Conservation (phyloP, 2,113 vertebrate species). For the Myrmophylax atrothorax region DNA sequence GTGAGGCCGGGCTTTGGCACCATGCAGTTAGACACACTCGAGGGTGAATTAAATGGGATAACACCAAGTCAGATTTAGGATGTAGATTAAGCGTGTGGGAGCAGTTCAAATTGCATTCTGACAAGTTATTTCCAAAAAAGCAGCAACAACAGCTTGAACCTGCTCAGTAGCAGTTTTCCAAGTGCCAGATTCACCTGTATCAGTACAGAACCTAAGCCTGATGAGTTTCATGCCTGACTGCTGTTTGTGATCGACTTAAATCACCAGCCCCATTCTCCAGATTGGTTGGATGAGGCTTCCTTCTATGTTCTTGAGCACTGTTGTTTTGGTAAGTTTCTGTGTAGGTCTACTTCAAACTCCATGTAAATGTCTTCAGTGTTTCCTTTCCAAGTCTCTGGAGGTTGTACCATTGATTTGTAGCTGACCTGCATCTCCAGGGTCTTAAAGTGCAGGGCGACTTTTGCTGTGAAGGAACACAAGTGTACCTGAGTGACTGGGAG, state of each 20-base stretch:
- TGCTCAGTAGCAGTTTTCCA: not conserved
- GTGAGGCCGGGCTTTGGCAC: not conserved
- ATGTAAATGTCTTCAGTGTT: not conserved
- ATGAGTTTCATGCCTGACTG: not conserved
- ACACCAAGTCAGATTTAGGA: not conserved
- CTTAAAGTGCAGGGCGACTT: not conserved
- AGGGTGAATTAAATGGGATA: not conserved
- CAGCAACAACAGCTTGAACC: not conserved
- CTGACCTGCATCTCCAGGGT: not conserved
- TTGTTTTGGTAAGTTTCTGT: not conserved
- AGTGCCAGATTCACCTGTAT: not conserved
- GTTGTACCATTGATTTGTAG: not conserved
- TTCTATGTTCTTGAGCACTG: not conserved
- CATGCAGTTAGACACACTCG: not conserved
- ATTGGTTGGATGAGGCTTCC: not conserved
- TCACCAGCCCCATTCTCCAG: rapidly evolving
- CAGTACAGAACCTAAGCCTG: not conserved
- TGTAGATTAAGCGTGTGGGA: not conserved
- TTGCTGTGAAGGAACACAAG: not conserved
- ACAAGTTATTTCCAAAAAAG: not conserved
- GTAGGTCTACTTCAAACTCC: not conserved
- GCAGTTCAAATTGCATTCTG: not conserved
- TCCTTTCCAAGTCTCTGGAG: not conserved
- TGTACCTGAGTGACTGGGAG: not conserved
- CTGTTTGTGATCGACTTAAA: not conserved